Evolutionary conservation across 2,888 invertebrate species (phyloP).

Genomic region (Drosophila subsilvestris): DNA sequence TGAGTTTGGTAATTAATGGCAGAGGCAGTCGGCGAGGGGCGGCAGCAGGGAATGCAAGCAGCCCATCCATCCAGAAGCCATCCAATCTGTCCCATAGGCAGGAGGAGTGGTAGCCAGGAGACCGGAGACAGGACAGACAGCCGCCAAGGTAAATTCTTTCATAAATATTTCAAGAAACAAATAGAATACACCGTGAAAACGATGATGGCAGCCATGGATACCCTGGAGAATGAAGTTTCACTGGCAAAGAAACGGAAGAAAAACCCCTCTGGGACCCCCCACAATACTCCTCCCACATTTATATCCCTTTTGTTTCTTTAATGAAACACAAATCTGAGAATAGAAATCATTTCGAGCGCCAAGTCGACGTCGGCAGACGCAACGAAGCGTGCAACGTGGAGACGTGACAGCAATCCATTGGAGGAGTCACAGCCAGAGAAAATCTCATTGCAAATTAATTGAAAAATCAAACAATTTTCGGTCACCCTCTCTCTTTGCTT

Average conservation of each 20-base stretch:
- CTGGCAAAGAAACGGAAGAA: background rate
- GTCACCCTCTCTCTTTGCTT: conserved; percentile 6
- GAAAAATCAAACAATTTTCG: conserved; percentile 28
- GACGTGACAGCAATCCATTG: conserved; percentile 16
- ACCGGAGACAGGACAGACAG: background rate
- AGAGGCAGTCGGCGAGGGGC: conserved; percentile 17
- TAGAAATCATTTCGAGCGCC: background rate
- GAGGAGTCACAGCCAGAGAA: conserved; percentile 27
- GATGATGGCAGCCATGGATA: background rate
- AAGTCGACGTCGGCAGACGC: background rate
- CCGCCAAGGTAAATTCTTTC: conserved; percentile 15
- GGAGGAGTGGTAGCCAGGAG: too few species aligned
- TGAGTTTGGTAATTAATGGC: conserved; percentile 77
- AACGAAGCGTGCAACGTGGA: conserved; percentile 17
- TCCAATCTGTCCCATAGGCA: background rate
- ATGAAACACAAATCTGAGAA: background rate
- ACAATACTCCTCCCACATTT: background rate
- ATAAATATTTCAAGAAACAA: conserved; percentile 19
- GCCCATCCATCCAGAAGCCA: conserved; percentile 6
- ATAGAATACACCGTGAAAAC: background rate
- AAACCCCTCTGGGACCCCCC: background rate
- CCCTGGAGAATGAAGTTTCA: background rate
- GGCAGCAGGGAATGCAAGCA: conserved; percentile 5
- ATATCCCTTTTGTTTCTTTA: too few species aligned
- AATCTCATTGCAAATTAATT: conserved; percentile 40